Base-by-base conservation (phyloP, 2,888 invertebrate species). In the Branchellion lobata region DNA sequence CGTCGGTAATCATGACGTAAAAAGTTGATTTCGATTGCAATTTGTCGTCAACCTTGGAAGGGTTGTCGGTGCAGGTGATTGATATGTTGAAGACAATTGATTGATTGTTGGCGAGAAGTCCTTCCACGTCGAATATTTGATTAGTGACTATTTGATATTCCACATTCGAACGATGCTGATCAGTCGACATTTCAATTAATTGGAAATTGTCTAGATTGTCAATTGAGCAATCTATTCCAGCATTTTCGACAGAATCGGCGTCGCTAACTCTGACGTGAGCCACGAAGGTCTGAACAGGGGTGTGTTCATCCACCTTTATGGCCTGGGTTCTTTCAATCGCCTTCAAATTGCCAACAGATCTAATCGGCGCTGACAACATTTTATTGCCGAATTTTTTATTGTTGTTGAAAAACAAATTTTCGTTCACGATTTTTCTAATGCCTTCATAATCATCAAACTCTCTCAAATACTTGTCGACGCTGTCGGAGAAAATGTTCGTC, bases 121-220 rank as follows among this genome's bases (percentile, higher is more conserved):
- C 69, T 68, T 81, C 81, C 3, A 80, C 71, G 31, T 81, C 81
- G 47, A 81, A 81, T 14, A 40, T 51, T 21, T 40, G 73, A n/a
- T 61, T 34, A 21, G 81, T 80, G 36, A 94, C 81, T 96, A 92
- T 1, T 92, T 91, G 47, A 80, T 81, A 78, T n/a, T 71, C 76
- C 27, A 82, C 77, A 14, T 47, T 40, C 5, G 75, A 53, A 18
- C 36, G 36, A 3, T 53, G 18, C n/a, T 40, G 2, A 1, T 53
- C 47, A 5, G 53, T 33, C 27, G 57, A 77, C 27, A 29, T 18
- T 31, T 14, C 34, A 18, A 31, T 34, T 69, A 69, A 29, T 27
- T 80, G 68, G 40, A 80, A 80, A 18, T 33, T n/a, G 5, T 21
- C 18, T 1, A 29, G 33, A 51, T 72, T 72, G 78, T 81, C 80